Percentiles rank a stretch among this genome's conserved stretches.
Evolutionary conservation across 2,888 invertebrate genomes (phyloP).

Genomic region (Cheilosia vernalis): DNA sequence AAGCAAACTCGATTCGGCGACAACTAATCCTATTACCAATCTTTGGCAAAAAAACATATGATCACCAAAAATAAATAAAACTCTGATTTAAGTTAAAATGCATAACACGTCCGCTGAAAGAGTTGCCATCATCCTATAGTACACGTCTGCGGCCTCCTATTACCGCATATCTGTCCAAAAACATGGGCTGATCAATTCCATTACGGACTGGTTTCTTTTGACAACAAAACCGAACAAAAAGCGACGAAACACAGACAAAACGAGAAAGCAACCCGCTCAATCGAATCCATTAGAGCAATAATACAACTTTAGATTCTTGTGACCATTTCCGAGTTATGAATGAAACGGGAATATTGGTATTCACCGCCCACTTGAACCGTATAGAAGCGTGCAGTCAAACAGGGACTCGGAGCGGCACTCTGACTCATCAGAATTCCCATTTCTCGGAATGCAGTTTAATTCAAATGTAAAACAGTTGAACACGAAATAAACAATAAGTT

Average conservation of each 20-base stretch:
- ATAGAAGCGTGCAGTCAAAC: constrained; percentile 8
- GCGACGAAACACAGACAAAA: constrained; percentile 1
- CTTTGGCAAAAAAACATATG: constrained; percentile 32
- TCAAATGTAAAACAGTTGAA: not conserved
- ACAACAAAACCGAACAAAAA: not conserved
- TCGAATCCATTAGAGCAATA: not conserved
- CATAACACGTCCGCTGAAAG: constrained; percentile 49
- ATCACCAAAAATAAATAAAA: constrained; percentile 46
- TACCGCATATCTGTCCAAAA: constrained; percentile 35
- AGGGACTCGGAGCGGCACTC: constrained; percentile 23
- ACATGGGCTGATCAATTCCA: constrained; percentile 42
- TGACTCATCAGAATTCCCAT: constrained; percentile 46
- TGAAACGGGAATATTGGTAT: constrained; percentile 32
- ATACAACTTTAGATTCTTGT: constrained; percentile 16
- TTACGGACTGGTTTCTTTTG: constrained; percentile 45
- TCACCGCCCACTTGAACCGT: constrained; percentile 8
- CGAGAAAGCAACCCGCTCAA: not conserved
- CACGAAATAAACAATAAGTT: constrained; percentile 24
- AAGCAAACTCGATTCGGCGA: constrained; percentile 31
- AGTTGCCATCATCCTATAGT: constrained; percentile 36
- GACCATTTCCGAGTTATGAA: constrained; percentile 65
- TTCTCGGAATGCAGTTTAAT: constrained; percentile 42
- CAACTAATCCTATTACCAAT: constrained; percentile 48
- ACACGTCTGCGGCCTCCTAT: constrained; percentile 21
- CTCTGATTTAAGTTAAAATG: constrained; percentile 55